Conservation (phyloP, 2,797 vertebrate genomes). For the Acipenser transmontanus region DNA sequence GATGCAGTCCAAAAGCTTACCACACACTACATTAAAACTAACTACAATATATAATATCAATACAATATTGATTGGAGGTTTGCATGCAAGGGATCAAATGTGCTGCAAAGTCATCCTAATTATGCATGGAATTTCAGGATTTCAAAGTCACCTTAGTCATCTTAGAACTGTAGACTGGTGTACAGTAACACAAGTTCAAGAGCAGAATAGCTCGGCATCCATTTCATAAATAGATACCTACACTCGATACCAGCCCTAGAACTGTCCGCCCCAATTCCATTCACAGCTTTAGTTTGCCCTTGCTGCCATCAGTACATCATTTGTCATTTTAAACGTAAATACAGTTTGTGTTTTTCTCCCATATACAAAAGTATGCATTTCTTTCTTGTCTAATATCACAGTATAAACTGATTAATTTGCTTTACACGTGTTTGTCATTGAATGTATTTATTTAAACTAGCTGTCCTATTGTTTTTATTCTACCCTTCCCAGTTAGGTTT, state of each 20-base stretch:
- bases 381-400: too few species aligned
- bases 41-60: not conserved
- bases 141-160: constrained; percentile 32
- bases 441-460: not conserved
- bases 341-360: not conserved
- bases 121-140: constrained; percentile 24
- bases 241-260: constrained; percentile 10
- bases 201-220: constrained; percentile 9
- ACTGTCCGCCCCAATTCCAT: not conserved
- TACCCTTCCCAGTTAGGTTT: not conserved
- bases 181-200: constrained; percentile 26
- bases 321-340: constrained; percentile 34
- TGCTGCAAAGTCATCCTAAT: constrained; percentile 31
- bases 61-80: constrained; percentile 16
- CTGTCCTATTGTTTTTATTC: not conserved
- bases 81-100: constrained; percentile 25
- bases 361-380: too few species aligned
- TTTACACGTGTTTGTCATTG: not conserved
- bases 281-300: constrained; percentile 9
- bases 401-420: not conserved
- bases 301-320: constrained; percentile 21
- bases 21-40: not conserved
- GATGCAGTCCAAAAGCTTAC: not conserved
- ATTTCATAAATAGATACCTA: constrained; percentile 14
- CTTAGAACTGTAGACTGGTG: constrained; percentile 25